Conservation (phyloP, 2,888 invertebrate genomes). For the Tiliacea citrago region DNA sequence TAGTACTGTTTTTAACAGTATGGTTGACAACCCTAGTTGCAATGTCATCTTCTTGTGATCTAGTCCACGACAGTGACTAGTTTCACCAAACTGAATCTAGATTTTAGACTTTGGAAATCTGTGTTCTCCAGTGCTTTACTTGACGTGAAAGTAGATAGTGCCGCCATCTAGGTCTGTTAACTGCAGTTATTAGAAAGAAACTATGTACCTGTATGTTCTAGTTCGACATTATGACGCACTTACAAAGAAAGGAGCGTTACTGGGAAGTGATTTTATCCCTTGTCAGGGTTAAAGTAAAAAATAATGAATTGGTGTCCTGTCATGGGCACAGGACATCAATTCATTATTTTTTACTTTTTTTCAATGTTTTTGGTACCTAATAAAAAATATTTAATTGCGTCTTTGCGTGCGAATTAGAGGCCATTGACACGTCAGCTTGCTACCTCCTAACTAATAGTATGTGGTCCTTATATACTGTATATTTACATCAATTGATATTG, state of each 20-base stretch:
- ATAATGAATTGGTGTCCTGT: not conserved
- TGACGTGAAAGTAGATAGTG: slow-evolving; percentile 4
- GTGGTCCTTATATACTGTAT: not conserved
- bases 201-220: not conserved
- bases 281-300: not conserved
- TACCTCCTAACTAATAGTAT: not conserved
- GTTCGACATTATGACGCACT: not conserved
- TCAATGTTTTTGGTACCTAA: not conserved
- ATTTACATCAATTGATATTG: not conserved
- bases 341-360: too few relatives aligned
- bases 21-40: too few relatives aligned
- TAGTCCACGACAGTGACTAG: not conserved
- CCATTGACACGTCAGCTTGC: not conserved
- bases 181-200: slow-evolving; percentile 22
- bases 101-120: not conserved
- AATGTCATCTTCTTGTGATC: too few relatives aligned
- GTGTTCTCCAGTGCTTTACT: not conserved
- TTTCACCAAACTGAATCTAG: not conserved
- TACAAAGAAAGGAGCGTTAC: not conserved
- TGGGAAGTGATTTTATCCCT: not conserved
- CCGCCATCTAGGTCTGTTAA: slow-evolving; percentile 40
- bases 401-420: not conserved
- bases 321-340: too few relatives aligned
- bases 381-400: not conserved
- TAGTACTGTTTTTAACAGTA: too few relatives aligned